Conservation (phyloP, 2,888 invertebrate species). For the Drosophila paucipuncta region DNA sequence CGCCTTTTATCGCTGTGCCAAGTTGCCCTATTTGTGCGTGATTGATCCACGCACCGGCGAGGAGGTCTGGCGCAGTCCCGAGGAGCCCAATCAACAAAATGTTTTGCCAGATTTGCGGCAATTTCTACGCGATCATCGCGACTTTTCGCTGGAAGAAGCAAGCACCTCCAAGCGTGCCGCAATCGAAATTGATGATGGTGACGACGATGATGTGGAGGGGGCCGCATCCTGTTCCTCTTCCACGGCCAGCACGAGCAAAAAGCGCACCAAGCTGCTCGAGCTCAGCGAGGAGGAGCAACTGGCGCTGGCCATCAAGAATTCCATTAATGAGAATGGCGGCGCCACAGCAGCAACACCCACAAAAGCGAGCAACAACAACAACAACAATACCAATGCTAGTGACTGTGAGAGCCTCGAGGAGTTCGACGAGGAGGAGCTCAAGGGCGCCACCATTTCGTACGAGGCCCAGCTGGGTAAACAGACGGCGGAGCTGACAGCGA, state of each 20-base stretch:
- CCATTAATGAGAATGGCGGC: constrained; percentile 83
- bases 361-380: constrained; percentile 33
- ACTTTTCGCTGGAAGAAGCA: constrained; percentile 74
- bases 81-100: constrained; percentile 75
- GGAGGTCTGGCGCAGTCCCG: constrained; percentile 84
- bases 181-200: constrained; percentile 60
- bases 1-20: constrained; percentile 88
- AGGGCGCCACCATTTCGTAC: constrained; percentile 65
- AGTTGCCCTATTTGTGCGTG: constrained; percentile 88
- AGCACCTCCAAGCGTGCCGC: constrained; percentile 74
- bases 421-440: constrained; percentile 74
- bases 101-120: constrained; percentile 72
- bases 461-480: constrained; percentile 72
- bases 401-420: constrained; percentile 77
- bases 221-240: constrained; percentile 52
- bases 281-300: constrained; percentile 84
- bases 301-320: constrained; percentile 84
- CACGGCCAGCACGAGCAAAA: constrained; percentile 60
- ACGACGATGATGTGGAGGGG: constrained; percentile 54
- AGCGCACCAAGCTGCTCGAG: constrained; percentile 78
- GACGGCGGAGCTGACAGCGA: constrained; percentile 76
- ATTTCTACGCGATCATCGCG: constrained; percentile 75
- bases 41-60: constrained; percentile 90
- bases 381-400: constrained; percentile 56
- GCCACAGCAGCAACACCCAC: constrained; percentile 16